Conservation (phyloP, 1,140 invertebrate genomes). For the Pogonus chalceus region DNA sequence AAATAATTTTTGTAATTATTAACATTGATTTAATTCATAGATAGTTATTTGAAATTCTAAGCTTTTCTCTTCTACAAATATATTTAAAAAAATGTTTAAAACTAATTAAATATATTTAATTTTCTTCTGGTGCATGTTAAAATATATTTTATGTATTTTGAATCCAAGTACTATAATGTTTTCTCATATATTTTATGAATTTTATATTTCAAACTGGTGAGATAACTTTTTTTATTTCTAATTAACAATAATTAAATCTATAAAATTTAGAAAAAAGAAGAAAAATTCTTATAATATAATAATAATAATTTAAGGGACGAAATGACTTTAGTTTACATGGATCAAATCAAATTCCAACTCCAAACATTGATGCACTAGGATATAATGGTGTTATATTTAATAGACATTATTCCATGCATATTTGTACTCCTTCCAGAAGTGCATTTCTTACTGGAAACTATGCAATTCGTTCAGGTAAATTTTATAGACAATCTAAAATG, state of each 20-base stretch:
- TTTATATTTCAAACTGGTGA: conserved; percentile 8
- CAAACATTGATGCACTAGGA: conserved; percentile 74
- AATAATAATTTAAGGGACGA: conserved; percentile 62
- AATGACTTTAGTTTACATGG: conserved; percentile 86
- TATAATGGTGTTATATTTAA: conserved; percentile 65
- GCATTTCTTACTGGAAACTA: conserved; percentile 73
- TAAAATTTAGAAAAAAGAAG: too few relatives aligned
- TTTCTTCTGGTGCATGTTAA: neutral
- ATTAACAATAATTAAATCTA: conserved; percentile 5
- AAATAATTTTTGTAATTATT: too few relatives aligned
- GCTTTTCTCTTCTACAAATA: too few relatives aligned
- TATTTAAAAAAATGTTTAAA: too few relatives aligned
- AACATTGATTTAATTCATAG: too few relatives aligned
- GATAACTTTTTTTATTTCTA: conserved; percentile 2
- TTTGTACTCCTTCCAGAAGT: conserved; percentile 68
- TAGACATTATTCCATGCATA: conserved; percentile 58
- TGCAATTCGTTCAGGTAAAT: conserved; percentile 63
- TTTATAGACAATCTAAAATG: too few relatives aligned
- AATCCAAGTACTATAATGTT: too few relatives aligned
- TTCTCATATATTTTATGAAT: neutral
- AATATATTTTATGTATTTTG: too few relatives aligned
- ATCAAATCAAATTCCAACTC: conserved; percentile 69
- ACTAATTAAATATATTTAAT: too few relatives aligned
- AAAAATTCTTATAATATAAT: neutral
- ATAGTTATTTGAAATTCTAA: too few relatives aligned